Conservation (phyloP, 2,888 invertebrate species). For the Apoda limacodes region DNA sequence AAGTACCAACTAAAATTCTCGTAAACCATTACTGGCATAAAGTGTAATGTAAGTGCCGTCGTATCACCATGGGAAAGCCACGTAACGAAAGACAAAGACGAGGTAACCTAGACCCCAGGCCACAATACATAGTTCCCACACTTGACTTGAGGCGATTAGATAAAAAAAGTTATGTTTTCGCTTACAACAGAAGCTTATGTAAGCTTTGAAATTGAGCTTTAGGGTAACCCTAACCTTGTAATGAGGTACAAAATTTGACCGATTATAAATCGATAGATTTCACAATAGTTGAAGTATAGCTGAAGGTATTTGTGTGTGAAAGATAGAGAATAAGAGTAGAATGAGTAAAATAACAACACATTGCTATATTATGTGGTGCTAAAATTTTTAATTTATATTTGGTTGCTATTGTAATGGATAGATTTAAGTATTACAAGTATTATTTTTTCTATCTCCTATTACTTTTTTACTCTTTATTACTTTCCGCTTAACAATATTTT, state of each 20-base stretch:
- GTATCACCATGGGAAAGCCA: slow-evolving; percentile 37
- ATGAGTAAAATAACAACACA: too few relatives aligned
- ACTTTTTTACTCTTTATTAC: too few relatives aligned
- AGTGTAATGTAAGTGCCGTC: slow-evolving; percentile 21
- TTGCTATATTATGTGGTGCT: too few relatives aligned
- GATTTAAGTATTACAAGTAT: too few relatives aligned
- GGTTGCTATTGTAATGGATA: too few relatives aligned
- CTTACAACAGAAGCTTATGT: slow-evolving; percentile 40
- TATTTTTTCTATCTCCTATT: too few relatives aligned
- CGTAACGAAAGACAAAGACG: slow-evolving; percentile 31
- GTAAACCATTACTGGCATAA: too few relatives aligned
- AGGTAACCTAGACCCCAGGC: slow-evolving; percentile 47
- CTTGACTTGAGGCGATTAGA: slow-evolving; percentile 35
- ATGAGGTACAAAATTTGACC: slow-evolving; percentile 1
- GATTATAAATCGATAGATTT: slow-evolving; percentile 2
- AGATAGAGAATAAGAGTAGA: too few relatives aligned
- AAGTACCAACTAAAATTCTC: too few relatives aligned
- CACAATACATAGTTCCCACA: slow-evolving; percentile 43
- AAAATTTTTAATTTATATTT: too few relatives aligned
- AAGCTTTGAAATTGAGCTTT: slow-evolving; percentile 26
- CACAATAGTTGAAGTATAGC: neutral
- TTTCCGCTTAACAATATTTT: too few relatives aligned
- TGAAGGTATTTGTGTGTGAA: too few relatives aligned
- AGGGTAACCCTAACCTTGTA: slow-evolving; percentile 20
- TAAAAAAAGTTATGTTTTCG: slow-evolving; percentile 41